Base-by-base conservation (phyloP, 1,140 invertebrate species). In the Wasmannia auropunctata region DNA sequence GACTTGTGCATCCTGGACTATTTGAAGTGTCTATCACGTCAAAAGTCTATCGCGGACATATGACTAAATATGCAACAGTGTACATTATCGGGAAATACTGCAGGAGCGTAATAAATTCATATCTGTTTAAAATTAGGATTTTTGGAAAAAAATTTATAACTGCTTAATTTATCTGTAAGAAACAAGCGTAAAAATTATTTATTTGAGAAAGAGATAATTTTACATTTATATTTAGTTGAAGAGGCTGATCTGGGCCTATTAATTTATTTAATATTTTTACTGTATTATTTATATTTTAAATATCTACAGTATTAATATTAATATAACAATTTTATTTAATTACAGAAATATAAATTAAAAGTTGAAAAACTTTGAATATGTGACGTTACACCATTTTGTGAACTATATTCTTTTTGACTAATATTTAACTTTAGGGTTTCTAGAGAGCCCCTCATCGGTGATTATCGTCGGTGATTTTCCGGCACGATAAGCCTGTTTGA, bases 21-120 rank as follows among this genome's bases (percentile, higher is more conserved):
- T 74, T 40, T 74, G 67, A 72, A 72, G 58, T 58, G 54, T 83
- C 79, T 83, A 56, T 72, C 56, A 83, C 28, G 37, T 56, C 54
- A 54, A 67, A 67, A 54, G 37, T 67, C 22, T 51, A 40, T 3
- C 34, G 34, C 22, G 25, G 19, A 72, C 19, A 11, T n/a, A 31
- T n/a, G 51, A 83, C 25, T 58, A 40, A 58, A 60, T 58, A 22
- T 43, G 37, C 37, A 31, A 43, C 10, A 28, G 8, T 10, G 11
- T 51, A 54, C 34, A n/a, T 80, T 69, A 31, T 63, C 19, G 37
- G 4, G 28, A 46, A 31, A 22, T 22, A 7, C 3, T 31, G 11
- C 0, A 8, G 8, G 4, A 60, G 34, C n/a, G n/a, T 28, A 56
- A 62, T 43, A 40, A 62, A 31, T 16, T 46, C 43, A 37, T n/a